Evolutionary conservation across 2,888 invertebrate genomes (phyloP), one percentile per base, ranked within the genome.

Genomic region (Doris montereyensis): DNA sequence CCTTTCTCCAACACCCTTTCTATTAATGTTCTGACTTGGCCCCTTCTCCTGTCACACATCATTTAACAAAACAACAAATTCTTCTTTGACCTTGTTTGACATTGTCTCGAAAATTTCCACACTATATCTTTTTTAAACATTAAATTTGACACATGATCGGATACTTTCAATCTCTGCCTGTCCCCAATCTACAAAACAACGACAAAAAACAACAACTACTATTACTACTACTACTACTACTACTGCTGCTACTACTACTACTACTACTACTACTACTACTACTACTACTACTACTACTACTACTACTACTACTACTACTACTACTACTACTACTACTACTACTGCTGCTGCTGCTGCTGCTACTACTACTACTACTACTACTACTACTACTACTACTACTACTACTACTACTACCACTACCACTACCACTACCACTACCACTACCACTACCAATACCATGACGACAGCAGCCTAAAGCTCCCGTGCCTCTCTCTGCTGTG

Each of bases 241-340:
- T 62, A 62, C 62, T 62, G 17, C 52, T 41, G 17, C 52, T 41
- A 41, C 52, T 62, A 62, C 62, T 62, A 62, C 62, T 62, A 62
- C 62, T 62, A 62, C 62, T 62, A 62, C 62, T 62, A 62, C 62
- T 62, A 62, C 62, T 62, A 62, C 62, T 62, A 62, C 62, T 62
- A 62, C 62, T 62, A 62, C 62, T 62, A 62, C 62, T 62, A 62
- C 62, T 62, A 62, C 62, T 62, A 62, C 62, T 62, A 62, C 62
- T 62, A 62, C 62, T 62, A 62, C 62, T 62, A 62, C 62, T 62
- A 62, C 62, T 62, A 62, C 62, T 62, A 13, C 62, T 62, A 62
- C 62, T 62, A 62, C 62, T 62, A 62, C 62, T 62, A 62, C 62
- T 62, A 62, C 62, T 62, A 62, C 62, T 24, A 62, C 62, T 24